A percentile compares a stretch with the other conserved stretches of the same genome.
phyloP scores from a whole-genome alignment of 2,797 vertebrate genomes.

The Sebastes goodei region DNA sequence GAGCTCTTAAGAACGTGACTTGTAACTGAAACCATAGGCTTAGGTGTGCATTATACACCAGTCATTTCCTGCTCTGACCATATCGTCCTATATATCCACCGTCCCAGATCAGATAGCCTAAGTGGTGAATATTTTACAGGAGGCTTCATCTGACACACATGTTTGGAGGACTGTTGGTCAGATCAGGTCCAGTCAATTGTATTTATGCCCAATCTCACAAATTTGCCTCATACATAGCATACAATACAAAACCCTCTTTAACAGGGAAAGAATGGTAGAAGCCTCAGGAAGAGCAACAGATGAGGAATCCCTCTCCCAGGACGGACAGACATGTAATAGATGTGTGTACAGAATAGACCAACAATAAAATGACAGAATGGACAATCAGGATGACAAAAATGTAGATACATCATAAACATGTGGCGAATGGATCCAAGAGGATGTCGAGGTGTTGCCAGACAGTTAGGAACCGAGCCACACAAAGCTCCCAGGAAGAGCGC shows the following conservation, averaged over 20 bases:
- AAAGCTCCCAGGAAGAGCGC: not conserved
- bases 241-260: not conserved
- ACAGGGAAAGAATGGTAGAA: not conserved
- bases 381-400: not conserved
- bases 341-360: not conserved
- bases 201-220: not conserved
- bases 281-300: too few relatives aligned
- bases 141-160: not conserved
- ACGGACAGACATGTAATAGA: too few relatives aligned
- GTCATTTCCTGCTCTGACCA: slow-evolving; percentile 45
- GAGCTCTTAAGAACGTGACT: slow-evolving; percentile 43
- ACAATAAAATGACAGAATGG: not conserved
- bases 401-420: too few relatives aligned
- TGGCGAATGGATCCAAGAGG: not conserved
- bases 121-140: slow-evolving; percentile 69
- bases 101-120: slow-evolving; percentile 49
- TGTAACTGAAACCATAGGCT: slow-evolving; percentile 60
- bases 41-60: slow-evolving; percentile 48
- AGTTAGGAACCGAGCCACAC: not conserved
- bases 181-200: not conserved
- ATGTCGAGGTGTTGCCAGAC: not conserved
- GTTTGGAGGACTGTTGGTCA: not conserved
- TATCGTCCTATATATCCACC: slow-evolving; percentile 31
- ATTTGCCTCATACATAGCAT: too few relatives aligned
- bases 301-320: too few relatives aligned